Evolutionary conservation across 2,113 vertebrate species (phyloP).

Genomic region (Rhizomys pruinosus): DNA sequence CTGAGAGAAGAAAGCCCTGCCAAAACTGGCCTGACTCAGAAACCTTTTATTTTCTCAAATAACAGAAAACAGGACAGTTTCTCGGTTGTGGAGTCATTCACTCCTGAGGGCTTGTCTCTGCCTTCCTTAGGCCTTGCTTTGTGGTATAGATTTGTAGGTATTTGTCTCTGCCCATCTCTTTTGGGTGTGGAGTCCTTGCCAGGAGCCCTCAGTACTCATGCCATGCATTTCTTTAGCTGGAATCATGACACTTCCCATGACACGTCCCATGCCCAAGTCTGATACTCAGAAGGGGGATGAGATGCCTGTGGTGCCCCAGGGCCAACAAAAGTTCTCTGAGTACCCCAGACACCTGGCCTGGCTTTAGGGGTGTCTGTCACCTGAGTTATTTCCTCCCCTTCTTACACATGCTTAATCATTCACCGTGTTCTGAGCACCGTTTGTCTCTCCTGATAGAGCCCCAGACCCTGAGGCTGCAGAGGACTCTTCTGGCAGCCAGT

Average conservation of each 20-base stretch:
- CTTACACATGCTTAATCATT: not conserved
- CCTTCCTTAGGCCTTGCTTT: not conserved
- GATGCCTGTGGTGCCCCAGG: not conserved
- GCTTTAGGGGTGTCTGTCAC: rapidly evolving
- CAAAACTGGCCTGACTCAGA: not conserved
- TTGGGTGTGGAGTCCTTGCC: not conserved
- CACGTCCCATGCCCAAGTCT: too few relatives aligned
- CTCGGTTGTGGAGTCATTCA: not conserved
- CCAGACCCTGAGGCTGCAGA: too few relatives aligned
- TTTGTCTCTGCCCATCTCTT: not conserved
- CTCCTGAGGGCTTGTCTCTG: not conserved
- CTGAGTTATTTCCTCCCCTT: not conserved
- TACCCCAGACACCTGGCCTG: rapidly evolving
- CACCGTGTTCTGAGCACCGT: not conserved
- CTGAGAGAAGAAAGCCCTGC: not conserved
- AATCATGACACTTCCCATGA: not conserved
- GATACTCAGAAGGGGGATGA: rapidly evolving
- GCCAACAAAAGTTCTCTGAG: rapidly evolving
- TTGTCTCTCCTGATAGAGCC: not conserved
- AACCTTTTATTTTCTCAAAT: not conserved
- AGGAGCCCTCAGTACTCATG: not conserved
- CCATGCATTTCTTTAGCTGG: not conserved
- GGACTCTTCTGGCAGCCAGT: rapidly evolving
- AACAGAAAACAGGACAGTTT: rapidly evolving
- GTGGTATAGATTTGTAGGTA: not conserved